Evolutionary conservation across 1,140 invertebrate species (phyloP), one percentile per base, ranked within the genome.

Genomic region (Caenorhabditis brenneri): DNA sequence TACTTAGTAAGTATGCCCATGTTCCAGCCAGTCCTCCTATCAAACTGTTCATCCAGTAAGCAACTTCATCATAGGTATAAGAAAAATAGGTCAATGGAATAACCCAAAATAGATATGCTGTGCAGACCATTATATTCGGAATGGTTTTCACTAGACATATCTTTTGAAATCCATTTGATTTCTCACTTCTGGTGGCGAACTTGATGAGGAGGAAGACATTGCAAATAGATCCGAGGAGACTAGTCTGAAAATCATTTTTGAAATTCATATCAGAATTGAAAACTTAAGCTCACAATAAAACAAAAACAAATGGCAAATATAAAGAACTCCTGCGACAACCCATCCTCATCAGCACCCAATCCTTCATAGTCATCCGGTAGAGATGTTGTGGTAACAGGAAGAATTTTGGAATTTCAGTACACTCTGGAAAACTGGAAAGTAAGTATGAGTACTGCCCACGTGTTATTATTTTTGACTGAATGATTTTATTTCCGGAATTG

Each of bases 31-130:
- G 10, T 0, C 29, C 58, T 65, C 58, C 58, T 0, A 65, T n/a
- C 16, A 65, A n/a, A 65, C 58, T 65, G 19, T 65, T 65, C 16
- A 65, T 16, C 58, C 58, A 65, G 19, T 65, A 65, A n/a, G 29
- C 15, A 19, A 65, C 58, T 33, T 65, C 58, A 65, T 65, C 31
- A 36, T 65, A 65, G 7, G 58, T 33, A 36, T 33, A 65, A 33
- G 12, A 7, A n/a, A 65, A 36, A 5, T 12, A 7, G 19, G 58
- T 65, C 19, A 36, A 16, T n/a, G 58, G 58, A 36, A 65, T n/a
- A 7, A 36, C 58, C 58, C 58, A 65, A 2, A 65, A 65, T n/a
- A 65, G 15, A 16, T 33, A 65, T 2, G 58, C 33, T 10, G 16
- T 3, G 19, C 58, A 65, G 15, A 65, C 58, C 4, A 65, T 65